Conservation (phyloP, 1,140 invertebrate genomes). For the Papilio helenus region DNA sequence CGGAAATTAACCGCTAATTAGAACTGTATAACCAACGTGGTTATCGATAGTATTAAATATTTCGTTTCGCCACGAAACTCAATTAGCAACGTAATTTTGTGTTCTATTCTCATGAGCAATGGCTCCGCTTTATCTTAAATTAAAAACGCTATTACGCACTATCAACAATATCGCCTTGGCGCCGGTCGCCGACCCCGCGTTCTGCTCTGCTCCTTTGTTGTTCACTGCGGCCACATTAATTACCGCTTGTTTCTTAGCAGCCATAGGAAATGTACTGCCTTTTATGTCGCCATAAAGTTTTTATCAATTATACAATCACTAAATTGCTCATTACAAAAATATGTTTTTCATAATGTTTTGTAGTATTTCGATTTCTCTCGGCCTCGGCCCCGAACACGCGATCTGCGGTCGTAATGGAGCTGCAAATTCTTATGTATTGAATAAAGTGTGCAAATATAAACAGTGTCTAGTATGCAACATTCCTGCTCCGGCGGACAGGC, state of each 20-base stretch:
- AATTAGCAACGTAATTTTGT: slow-evolving; percentile 33
- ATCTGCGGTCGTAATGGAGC: slow-evolving; percentile 36
- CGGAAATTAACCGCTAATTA: slow-evolving; percentile 5
- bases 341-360: slow-evolving; percentile 45
- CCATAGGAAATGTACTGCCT: slow-evolving; percentile 35
- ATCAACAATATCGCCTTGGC: slow-evolving; percentile 47
- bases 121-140: slow-evolving; percentile 42
- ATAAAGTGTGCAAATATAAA: slow-evolving; percentile 12
- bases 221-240: slow-evolving; percentile 23
- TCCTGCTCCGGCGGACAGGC: slow-evolving; percentile 15
- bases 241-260: slow-evolving; percentile 14
- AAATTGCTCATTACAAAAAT: not conserved
- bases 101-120: slow-evolving; percentile 29
- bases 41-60: slow-evolving; percentile 17
- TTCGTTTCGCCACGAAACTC: slow-evolving; percentile 4
- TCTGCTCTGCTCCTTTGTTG: slow-evolving; percentile 28
- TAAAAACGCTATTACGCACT: slow-evolving; percentile 50
- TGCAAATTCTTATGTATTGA: slow-evolving; percentile 13
- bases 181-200: slow-evolving; percentile 25
- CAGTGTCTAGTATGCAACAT: slow-evolving; percentile 25
- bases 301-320: slow-evolving; percentile 15
- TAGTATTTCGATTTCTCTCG: slow-evolving; percentile 73
- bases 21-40: slow-evolving; percentile 8
- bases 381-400: slow-evolving; percentile 69
- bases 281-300: slow-evolving; percentile 39